These are phyloP conservation scores for Odocoileus hemionus DNA, from an alignment of 2,113 vertebrate species.

Conservation along the genomic window DNA sequence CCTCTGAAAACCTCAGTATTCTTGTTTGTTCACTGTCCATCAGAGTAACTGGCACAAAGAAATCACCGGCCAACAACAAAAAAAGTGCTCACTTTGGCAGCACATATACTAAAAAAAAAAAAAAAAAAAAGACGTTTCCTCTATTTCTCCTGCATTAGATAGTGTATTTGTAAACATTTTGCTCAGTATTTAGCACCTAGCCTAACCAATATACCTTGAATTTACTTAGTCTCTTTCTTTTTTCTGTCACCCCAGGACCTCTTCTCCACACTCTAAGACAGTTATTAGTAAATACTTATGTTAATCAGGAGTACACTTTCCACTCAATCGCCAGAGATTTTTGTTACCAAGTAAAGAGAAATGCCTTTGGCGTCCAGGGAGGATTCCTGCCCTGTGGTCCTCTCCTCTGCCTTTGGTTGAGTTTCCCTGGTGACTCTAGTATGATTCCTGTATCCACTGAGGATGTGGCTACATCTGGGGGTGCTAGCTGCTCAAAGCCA, in stretches of 20 bases:
- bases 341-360: background rate
- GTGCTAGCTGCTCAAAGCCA: background rate
- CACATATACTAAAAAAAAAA: background rate
- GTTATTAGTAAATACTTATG: background rate
- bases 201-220: background rate
- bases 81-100: background rate
- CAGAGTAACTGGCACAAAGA: background rate
- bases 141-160: background rate
- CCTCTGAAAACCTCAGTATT: background rate
- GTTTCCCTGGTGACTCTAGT: background rate
- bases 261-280: background rate
- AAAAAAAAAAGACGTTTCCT: background rate
- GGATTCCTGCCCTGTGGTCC: background rate
- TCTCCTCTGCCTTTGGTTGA: background rate
- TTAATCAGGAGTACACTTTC: background rate
- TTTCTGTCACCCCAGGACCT: background rate
- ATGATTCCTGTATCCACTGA: background rate
- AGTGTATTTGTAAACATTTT: background rate
- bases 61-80: background rate
- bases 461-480: background rate
- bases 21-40: background rate
- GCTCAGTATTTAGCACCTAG: background rate
- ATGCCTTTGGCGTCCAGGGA: background rate
- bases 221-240: background rate
- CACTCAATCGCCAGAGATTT: background rate